These are phyloP conservation scores for Prinia subflava DNA, from an alignment of 2,113 vertebrate genomes.

Conservation along the genomic window DNA sequence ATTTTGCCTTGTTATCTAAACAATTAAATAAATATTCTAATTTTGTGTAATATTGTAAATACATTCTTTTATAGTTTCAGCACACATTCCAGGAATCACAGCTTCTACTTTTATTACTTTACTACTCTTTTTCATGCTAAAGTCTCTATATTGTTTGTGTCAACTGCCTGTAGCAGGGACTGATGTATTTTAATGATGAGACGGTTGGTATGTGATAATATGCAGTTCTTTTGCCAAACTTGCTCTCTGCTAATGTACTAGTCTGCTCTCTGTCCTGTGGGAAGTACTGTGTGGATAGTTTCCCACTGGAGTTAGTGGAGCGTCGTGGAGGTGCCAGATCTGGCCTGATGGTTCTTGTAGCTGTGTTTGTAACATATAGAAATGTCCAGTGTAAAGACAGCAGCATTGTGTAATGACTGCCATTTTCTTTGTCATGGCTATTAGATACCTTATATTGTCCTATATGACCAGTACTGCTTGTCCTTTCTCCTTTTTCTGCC, in stretches of 20 bases:
- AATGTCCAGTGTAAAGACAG: neutral
- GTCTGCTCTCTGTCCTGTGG: neutral
- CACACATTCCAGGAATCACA: neutral
- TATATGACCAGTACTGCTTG: neutral
- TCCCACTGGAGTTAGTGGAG: neutral
- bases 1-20: neutral
- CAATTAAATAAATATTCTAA: neutral
- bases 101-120: neutral
- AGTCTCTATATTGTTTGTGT: neutral
- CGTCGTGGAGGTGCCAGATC: neutral
- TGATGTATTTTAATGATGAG: neutral
- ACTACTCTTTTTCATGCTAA: neutral
- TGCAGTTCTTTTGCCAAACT: neutral
- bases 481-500: neutral
- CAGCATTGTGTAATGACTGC: neutral
- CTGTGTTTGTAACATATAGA: neutral
- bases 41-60: neutral
- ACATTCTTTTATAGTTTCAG: neutral
- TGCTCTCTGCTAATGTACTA: neutral
- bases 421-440: neutral
- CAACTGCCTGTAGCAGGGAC: neutral
- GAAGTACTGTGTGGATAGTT: neutral
- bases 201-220: neutral
- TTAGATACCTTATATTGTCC: rapidly evolving
- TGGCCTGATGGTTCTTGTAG: neutral